phyloP scores from a whole-genome alignment of 2,113 vertebrate species.

The Leiothrix lutea region DNA sequence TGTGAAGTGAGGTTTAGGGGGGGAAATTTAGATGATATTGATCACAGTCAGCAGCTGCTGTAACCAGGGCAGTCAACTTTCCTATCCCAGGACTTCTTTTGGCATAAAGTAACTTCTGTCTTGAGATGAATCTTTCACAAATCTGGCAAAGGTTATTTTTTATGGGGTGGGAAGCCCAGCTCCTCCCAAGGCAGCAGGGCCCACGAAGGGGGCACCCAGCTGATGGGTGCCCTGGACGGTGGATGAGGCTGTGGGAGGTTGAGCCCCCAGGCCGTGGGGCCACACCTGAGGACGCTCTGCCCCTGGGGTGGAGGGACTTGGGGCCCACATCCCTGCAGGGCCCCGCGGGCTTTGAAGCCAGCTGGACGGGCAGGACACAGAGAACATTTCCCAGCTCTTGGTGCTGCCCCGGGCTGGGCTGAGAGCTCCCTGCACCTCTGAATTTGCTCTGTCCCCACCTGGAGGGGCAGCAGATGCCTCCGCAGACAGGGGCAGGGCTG shows the following conservation, averaged over 20 bases:
- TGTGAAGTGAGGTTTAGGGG: neutral
- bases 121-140: neutral
- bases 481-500: neutral
- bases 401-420: neutral
- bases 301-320: fast-evolving
- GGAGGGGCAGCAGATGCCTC: neutral
- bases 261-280: fast-evolving
- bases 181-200: fast-evolving
- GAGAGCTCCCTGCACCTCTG: neutral
- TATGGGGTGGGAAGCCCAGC: neutral
- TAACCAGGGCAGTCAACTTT: neutral
- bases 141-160: neutral
- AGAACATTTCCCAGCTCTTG: neutral
- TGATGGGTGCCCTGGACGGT: too few species aligned
- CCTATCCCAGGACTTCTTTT: neutral
- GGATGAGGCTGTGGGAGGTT: neutral
- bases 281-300: neutral
- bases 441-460: fast-evolving
- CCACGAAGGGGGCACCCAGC: neutral
- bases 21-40: neutral
- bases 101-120: neutral
- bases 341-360: neutral
- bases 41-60: neutral
- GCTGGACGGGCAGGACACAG: fast-evolving
- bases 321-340: neutral